phyloP scores from a whole-genome alignment of 2,113 vertebrate species.

The Siniperca knerii region DNA sequence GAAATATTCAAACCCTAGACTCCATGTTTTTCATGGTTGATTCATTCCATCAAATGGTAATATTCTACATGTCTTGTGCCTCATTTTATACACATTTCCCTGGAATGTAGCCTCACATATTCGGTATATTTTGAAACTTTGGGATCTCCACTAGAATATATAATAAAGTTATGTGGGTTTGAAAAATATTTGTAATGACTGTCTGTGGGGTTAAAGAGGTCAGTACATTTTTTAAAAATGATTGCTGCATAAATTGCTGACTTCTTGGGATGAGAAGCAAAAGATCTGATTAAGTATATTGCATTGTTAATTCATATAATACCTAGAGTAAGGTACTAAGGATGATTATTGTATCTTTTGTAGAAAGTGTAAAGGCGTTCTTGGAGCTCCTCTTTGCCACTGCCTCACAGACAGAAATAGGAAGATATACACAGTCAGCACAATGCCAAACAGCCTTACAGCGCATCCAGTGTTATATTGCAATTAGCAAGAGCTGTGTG shows the following conservation, averaged over 20 bases:
- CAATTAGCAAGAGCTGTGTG: slow-evolving; percentile 52
- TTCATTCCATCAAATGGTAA: background rate
- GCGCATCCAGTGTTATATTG: slow-evolving; percentile 28
- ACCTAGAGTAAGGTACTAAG: background rate
- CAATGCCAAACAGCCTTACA: slow-evolving; percentile 32
- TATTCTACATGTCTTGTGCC: background rate
- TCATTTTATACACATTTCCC: background rate
- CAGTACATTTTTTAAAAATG: background rate
- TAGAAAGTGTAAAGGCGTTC: background rate
- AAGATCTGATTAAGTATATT: background rate
- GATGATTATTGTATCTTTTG: background rate
- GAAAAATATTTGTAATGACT: too few relatives aligned
- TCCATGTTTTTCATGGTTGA: background rate
- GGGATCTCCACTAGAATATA: background rate
- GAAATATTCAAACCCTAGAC: background rate
- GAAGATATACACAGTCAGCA: slow-evolving; percentile 48
- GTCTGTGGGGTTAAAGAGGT: background rate
- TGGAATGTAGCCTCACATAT: background rate
- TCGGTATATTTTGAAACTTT: background rate
- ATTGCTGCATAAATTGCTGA: background rate
- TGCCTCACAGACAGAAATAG: slow-evolving; percentile 20
- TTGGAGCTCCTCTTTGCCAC: background rate
- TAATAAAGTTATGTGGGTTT: background rate
- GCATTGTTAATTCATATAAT: background rate
- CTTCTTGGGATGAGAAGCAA: background rate